A percentile compares a stretch with the other conserved stretches of the same genome.
These are phyloP conservation scores for Scaeva pyrastri DNA, from an alignment of 2,888 invertebrate genomes.

Conservation along the genomic window DNA sequence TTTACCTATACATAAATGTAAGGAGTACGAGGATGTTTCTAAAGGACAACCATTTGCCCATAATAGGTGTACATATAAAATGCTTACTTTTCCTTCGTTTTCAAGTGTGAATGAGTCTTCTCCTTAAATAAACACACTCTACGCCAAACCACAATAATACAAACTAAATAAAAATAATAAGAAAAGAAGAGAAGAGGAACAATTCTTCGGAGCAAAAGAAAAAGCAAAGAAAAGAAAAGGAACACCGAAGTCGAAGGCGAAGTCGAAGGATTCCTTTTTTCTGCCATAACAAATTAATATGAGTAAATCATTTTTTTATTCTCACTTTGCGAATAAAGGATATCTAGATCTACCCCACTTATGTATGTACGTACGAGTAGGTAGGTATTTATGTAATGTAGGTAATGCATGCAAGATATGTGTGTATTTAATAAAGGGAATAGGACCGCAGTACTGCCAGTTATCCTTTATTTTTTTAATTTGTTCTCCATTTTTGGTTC, in stretches of 20 bases:
- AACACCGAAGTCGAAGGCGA: no score
- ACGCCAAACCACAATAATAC: conserved; percentile 7
- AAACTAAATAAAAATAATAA: background rate
- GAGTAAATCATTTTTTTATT: background rate
- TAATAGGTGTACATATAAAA: background rate
- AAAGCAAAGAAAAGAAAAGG: background rate
- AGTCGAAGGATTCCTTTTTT: background rate
- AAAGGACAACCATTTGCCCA: conserved; percentile 8
- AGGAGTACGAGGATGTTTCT: background rate
- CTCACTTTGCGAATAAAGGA: background rate
- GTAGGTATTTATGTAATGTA: no score
- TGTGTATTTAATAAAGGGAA: no score
- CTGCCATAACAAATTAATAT: background rate
- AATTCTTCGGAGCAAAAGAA: background rate
- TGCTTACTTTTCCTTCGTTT: background rate
- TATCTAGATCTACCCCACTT: no score
- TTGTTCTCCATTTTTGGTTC: no score
- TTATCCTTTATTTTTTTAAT: no score
- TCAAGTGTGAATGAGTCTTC: conserved; percentile 18
- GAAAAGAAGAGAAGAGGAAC: background rate
- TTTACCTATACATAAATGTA: background rate
- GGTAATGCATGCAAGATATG: no score
- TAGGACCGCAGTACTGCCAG: no score
- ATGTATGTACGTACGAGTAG: no score
- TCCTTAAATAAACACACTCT: conserved; percentile 10